Base-by-base conservation (phyloP, 2,113 vertebrate genomes). In the Bolborhynchus lineola region DNA sequence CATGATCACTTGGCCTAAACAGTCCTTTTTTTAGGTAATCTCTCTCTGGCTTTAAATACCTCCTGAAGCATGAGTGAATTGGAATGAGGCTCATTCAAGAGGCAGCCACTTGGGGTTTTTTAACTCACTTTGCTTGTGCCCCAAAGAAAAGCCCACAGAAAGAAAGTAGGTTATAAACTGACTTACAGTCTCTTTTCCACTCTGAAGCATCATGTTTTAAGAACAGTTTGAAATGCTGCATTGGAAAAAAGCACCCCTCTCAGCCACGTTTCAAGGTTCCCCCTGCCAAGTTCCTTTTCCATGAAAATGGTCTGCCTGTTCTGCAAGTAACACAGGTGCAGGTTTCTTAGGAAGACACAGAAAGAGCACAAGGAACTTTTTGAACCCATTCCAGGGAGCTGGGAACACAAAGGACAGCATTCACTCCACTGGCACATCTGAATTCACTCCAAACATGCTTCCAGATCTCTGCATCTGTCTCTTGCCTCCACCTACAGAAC, bases 211-310 rank as follows among this genome's bases (percentile, higher is more conserved):
- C 92, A 90, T 79, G 17, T 94, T 96, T 92, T 72, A 68, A 90
- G 67, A 35, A 83, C 16, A 3, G 79, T 87, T 89, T 88, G 64
- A 92, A 95, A 92, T 10, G 33, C 88, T 20, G 86, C 89, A 35
- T 29, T 86, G 91, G 67, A 82, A 79, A 93, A 59, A 53, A 85
- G 59, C 62, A 50, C 60, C 92, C 89, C 64, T 69, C 53, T 69
- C 53, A n/a, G 75, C 71, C 29, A 42, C 68, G 16, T 57, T 75
- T 41, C 92, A 29, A 16, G 2, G 47, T 33, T 50, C 39, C 7
- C 88, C 74, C 65, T 80, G 96, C 95, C 96, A 96, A 97, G 96
- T 95, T 93, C 95, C 94, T 93, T 88, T 97, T 88, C 95, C 93
- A 92, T 76, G 92, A 82, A 93, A 97, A 97, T 42, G 92, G 62